A percentile compares a stretch with the other conserved stretches of the same genome.
Evolutionary conservation across 1,140 invertebrate species (phyloP).

Genomic region (Archivesica marissinica): DNA sequence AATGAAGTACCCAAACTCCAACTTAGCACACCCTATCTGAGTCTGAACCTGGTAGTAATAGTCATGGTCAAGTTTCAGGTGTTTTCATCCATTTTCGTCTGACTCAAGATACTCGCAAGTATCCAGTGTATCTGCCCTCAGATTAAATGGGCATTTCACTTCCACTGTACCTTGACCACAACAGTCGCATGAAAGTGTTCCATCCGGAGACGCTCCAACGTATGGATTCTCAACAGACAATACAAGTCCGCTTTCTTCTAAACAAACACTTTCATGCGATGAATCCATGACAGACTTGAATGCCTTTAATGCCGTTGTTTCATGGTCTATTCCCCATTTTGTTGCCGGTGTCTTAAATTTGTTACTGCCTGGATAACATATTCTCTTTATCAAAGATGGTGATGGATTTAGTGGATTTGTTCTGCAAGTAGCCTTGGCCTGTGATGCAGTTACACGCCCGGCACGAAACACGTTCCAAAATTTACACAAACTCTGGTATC

Average conservation of each 20-base stretch:
- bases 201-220: slow-evolving; percentile 24
- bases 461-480: background rate
- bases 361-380: background rate
- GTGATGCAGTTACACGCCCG: slow-evolving; percentile 15
- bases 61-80: slow-evolving; percentile 17
- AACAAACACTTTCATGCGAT: background rate
- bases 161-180: slow-evolving; percentile 17
- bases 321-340: slow-evolving; percentile 15
- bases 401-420: background rate
- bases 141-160: slow-evolving; percentile 29
- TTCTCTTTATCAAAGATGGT: background rate
- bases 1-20: slow-evolving; percentile 36
- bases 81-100: background rate
- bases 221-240: background rate
- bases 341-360: background rate
- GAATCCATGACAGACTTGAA: background rate
- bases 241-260: background rate
- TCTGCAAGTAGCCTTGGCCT: background rate
- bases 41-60: slow-evolving; percentile 58
- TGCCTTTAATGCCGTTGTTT: background rate
- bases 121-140: background rate
- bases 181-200: slow-evolving; percentile 38
- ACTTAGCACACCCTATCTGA: slow-evolving; percentile 22
- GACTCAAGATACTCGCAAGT: background rate
- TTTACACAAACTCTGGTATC: background rate